Evolutionary conservation across 2,797 vertebrate species (phyloP).

Genomic region (Hippocampus kuda): DNA sequence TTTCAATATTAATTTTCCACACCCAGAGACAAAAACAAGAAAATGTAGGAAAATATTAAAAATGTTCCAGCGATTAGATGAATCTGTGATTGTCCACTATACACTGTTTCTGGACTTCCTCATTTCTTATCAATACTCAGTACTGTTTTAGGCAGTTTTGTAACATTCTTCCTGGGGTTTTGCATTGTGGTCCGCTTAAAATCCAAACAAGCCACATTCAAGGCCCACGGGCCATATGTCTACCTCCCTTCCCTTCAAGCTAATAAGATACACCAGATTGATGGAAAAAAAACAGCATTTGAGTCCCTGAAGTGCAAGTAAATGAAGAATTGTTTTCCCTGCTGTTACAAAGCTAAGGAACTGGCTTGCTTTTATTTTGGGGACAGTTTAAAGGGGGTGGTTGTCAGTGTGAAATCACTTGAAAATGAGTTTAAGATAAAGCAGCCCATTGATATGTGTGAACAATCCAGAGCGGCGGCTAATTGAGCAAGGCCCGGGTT

Average conservation of each 20-base stretch:
- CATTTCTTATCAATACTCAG: neutral
- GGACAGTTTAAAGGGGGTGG: neutral
- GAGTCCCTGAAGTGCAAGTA: too few relatives aligned
- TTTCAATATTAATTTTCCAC: too few relatives aligned
- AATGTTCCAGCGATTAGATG: too few relatives aligned
- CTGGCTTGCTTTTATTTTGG: neutral
- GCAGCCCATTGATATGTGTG: neutral
- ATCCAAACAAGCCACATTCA: neutral
- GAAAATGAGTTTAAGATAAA: neutral
- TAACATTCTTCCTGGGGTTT: neutral
- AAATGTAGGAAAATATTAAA: too few relatives aligned
- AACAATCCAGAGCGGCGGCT: conserved; percentile 27
- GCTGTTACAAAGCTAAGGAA: neutral
- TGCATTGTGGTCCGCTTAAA: neutral
- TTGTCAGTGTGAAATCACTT: neutral
- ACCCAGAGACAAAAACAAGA: too few relatives aligned
- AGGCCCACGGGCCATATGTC: neutral
- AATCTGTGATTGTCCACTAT: too few relatives aligned
- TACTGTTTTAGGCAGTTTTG: neutral
- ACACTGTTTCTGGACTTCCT: neutral
- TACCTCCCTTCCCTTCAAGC: neutral
- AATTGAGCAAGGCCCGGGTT: conserved; percentile 62
- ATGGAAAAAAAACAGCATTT: neutral
- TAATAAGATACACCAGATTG: neutral
- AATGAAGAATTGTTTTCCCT: neutral